Conservation (phyloP, 2,113 vertebrate genomes). For the Salminus brasiliensis region DNA sequence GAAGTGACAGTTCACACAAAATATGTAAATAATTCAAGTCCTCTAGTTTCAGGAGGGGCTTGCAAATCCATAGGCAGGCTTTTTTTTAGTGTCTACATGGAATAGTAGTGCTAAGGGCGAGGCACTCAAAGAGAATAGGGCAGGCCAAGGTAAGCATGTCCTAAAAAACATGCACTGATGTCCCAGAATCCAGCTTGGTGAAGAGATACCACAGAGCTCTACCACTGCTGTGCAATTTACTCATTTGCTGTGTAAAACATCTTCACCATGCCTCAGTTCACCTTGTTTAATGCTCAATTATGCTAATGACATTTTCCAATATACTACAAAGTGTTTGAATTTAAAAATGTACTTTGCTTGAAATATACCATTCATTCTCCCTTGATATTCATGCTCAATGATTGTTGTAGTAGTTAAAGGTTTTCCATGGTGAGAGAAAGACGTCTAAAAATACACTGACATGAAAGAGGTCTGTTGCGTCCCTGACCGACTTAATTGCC, state of each 20-base stretch:
- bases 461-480: conserved; percentile 2
- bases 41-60: neutral
- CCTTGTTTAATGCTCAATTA: neutral
- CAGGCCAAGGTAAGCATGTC: conserved; percentile 14
- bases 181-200: conserved; percentile 11
- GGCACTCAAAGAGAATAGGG: neutral
- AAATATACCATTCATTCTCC: too few relatives aligned
- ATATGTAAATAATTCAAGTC: conserved; percentile 11
- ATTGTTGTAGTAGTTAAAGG: neutral
- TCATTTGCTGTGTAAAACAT: neutral
- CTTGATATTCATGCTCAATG: neutral
- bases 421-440: conserved; percentile 11
- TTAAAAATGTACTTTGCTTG: neutral
- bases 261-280: neutral
- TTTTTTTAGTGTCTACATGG: neutral
- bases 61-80: neutral
- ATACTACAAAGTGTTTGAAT: neutral
- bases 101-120: conserved; percentile 6
- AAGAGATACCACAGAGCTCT: neutral
- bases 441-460: conserved; percentile 8
- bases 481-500: conserved; percentile 32
- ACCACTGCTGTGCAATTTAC: neutral
- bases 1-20: neutral
- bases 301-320: neutral
- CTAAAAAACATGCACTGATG: conserved; percentile 9